phyloP scores from a whole-genome alignment of 2,797 vertebrate species.

The Mareca strepera region DNA sequence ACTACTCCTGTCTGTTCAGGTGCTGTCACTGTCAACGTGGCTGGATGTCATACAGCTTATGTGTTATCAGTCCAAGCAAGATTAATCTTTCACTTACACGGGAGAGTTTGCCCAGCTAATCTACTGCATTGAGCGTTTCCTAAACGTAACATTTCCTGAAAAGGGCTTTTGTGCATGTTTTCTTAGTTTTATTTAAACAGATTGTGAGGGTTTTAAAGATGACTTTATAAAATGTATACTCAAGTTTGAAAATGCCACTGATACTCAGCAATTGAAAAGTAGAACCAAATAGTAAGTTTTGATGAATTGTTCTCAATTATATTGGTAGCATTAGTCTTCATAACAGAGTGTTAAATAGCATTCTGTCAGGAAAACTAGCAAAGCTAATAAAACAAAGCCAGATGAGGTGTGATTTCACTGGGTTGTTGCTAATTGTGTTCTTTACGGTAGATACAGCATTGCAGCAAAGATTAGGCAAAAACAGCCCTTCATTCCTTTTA shows the following conservation, averaged over 20 bases:
- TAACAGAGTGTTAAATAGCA: background rate
- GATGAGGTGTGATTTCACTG: background rate
- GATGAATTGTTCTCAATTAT: background rate
- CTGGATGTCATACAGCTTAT: background rate
- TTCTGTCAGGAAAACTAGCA: background rate
- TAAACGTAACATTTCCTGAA: background rate
- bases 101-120: background rate
- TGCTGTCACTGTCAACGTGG: background rate
- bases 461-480: background rate
- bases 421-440: background rate
- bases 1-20: background rate
- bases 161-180: background rate
- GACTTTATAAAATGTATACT: background rate
- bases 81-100: slow-evolving; percentile 4
- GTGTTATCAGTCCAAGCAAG: background rate
- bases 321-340: background rate
- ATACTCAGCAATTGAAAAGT: background rate
- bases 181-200: background rate
- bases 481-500: background rate
- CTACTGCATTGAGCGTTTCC: background rate
- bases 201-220: background rate
- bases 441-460: background rate
- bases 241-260: background rate
- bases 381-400: background rate
- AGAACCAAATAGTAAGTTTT: background rate